Base-by-base conservation (phyloP, 2,113 vertebrate genomes). In the Neomonachus schauinslandi region DNA sequence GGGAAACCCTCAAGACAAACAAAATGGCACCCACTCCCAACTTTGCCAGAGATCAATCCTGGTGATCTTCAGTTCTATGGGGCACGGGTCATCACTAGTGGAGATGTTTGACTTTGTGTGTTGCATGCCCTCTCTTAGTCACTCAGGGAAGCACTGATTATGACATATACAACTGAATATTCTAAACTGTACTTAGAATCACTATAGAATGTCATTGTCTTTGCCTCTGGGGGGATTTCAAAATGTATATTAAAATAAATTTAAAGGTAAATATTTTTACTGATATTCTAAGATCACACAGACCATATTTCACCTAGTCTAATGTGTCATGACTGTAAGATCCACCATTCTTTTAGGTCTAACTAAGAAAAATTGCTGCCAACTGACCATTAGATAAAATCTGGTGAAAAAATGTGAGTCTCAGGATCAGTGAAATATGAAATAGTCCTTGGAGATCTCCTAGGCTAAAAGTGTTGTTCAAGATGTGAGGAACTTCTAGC, bases 351-450 rank as follows among this genome's bases (percentile, higher is more conserved):
- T 74, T 96, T 89, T 63, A 72, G 63, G 63, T 65, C 28, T 51
- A 89, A 49, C 1, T 65, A 89, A 96, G 59, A 83, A 80, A 46
- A 88, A 72, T 55, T 28, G 65, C 53, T 86, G 24, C 53, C 77
- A 94, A 71, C 63, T 79, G 63, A 22, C 71, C 63, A 55, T 61
- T 53, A 83, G 67, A 85, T 92, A 57, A 97, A 89, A 91, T 18
- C 53, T 61, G 28, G 61, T 42, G n/a, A 72, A 59, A 63, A 89
- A 59, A 49, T 83, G 21, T 74, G 36, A 89, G 33, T 95, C 46
- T 96, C 81, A n/a, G 42, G 83, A 82, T 94, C 67, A 53, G 36
- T 91, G 74, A 95, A 92, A 86, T 79, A 28, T 24, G 67, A 89
- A 96, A 94, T 79, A 79, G 72, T 21, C 39, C 77, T 71, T 76